phyloP scores from a whole-genome alignment of 1,140 invertebrate genomes.

The Uloborus diversus region DNA sequence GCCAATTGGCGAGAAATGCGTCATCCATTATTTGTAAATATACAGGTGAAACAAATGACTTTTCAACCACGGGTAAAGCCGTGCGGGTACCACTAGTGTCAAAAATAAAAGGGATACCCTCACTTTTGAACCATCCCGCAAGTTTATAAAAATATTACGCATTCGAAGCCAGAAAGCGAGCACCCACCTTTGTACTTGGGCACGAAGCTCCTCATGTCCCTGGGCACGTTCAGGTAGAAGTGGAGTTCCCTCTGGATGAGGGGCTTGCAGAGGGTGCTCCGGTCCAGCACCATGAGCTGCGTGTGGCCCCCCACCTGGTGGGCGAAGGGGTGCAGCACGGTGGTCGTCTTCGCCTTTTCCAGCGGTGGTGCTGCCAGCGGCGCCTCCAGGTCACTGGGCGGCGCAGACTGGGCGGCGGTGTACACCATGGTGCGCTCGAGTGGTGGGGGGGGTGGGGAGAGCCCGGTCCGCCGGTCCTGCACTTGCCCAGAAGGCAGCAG shows the following conservation, averaged over 20 bases:
- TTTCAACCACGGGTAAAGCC: no score
- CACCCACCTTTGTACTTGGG: slow-evolving; percentile 68
- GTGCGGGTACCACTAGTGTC: no score
- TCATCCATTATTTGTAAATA: no score
- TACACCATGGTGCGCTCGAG: slow-evolving; percentile 10
- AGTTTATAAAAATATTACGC: no score
- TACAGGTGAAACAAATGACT: no score
- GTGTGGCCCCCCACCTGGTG: slow-evolving; percentile 66
- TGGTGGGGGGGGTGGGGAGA: neutral
- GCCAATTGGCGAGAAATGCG: no score
- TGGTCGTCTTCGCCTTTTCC: slow-evolving; percentile 37
- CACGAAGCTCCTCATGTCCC: slow-evolving; percentile 64
- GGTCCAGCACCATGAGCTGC: slow-evolving; percentile 65
- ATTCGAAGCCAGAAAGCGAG: no score
- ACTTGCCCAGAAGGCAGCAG: slow-evolving; percentile 28
- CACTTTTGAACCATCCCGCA: no score
- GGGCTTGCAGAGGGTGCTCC: slow-evolving; percentile 67
- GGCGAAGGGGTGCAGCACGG: slow-evolving; percentile 58
- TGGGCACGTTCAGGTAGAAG: slow-evolving; percentile 67
- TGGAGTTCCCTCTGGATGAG: slow-evolving; percentile 65
- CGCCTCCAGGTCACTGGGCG: slow-evolving; percentile 15
- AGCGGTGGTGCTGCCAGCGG: slow-evolving; percentile 23
- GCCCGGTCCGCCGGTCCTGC: slow-evolving; percentile 15
- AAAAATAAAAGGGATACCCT: no score
- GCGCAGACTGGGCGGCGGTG: neutral